phyloP scores from a whole-genome alignment of 2,797 vertebrate genomes.

The Pterois miles region DNA sequence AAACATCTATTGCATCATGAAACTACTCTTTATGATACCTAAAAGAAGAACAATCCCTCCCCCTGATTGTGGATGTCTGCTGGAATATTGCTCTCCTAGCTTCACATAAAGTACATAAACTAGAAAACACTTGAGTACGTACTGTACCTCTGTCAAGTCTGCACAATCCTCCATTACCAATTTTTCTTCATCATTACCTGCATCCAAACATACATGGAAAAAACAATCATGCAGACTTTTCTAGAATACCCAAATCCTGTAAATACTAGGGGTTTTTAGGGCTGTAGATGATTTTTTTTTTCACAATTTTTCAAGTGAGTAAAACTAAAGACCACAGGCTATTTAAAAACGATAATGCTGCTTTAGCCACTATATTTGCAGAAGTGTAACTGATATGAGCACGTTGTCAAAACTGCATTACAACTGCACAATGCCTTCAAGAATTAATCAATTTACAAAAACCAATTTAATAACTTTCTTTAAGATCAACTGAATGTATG shows the following conservation, averaged over 20 bases:
- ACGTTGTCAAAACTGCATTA: not conserved
- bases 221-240: not conserved
- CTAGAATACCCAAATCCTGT: not conserved
- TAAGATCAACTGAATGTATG: not conserved
- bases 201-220: not conserved
- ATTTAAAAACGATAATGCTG: not conserved
- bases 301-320: too few species aligned
- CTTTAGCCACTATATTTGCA: not conserved
- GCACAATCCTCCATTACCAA: not conserved
- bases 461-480: not conserved
- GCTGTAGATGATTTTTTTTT: not conserved
- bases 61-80: too few species aligned
- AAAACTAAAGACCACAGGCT: not conserved
- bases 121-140: not conserved
- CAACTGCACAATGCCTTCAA: not conserved
- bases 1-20: slow-evolving; percentile 13
- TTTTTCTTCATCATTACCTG: not conserved
- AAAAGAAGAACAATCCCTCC: not conserved
- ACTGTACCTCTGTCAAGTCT: not conserved
- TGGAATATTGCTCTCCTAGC: too few species aligned
- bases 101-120: not conserved
- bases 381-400: not conserved
- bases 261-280: not conserved
- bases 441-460: not conserved
- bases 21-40: slow-evolving; percentile 19